These are phyloP conservation scores for Pangasius djambal DNA, from an alignment of 2,797 vertebrate genomes.

Conservation along the genomic window DNA sequence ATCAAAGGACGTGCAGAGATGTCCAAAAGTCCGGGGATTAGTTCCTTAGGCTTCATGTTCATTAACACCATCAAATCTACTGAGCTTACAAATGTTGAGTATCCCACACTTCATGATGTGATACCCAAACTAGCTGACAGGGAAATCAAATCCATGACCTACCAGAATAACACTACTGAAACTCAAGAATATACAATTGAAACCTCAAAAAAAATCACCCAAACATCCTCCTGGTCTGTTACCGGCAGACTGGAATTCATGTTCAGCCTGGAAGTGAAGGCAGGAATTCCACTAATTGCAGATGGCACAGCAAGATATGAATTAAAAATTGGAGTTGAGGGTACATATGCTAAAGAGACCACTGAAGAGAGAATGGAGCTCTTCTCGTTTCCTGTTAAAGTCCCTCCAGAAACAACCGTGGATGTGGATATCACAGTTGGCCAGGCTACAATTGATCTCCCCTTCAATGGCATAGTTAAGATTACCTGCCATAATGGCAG, in stretches of 20 bases:
- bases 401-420: constrained; percentile 33
- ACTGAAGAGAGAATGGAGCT: constrained; percentile 3
- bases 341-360: not conserved
- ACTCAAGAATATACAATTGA: constrained; percentile 20
- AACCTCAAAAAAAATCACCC: not conserved
- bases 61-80: constrained; percentile 34
- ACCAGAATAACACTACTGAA: constrained; percentile 1
- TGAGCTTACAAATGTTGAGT: constrained; percentile 1
- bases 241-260: constrained; percentile 2
- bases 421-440: constrained; percentile 9
- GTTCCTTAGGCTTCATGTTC: constrained; percentile 39
- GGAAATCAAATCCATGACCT: constrained; percentile 45
- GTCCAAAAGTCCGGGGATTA: constrained; percentile 4
- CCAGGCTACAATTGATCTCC: constrained; percentile 15
- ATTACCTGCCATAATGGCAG: constrained; percentile 22
- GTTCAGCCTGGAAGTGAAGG: constrained; percentile 8
- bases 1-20: not conserved
- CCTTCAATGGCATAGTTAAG: constrained; percentile 36
- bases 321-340: not conserved
- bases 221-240: constrained; percentile 26
- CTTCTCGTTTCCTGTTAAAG: constrained; percentile 18
- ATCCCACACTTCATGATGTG: constrained; percentile 28
- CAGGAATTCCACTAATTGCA: constrained; percentile 2
- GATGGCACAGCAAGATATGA: not conserved
- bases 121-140: constrained; percentile 4